phyloP scores from a whole-genome alignment of 2,888 invertebrate species.

The Thecophora atra region DNA sequence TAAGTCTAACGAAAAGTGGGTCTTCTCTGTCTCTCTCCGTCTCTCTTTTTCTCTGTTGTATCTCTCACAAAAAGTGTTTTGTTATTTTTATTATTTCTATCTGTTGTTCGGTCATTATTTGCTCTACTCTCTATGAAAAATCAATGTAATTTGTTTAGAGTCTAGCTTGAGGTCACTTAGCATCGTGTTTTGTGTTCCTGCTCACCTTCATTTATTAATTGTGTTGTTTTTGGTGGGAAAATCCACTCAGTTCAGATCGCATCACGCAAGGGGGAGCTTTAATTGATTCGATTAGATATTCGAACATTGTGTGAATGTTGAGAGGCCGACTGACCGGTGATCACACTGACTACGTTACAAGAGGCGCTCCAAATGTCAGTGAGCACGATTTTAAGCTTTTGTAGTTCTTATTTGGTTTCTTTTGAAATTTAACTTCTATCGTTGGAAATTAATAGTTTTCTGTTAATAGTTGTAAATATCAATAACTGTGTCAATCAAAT shows the following conservation, averaged over 20 bases:
- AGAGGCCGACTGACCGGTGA: slow-evolving; percentile 15
- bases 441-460: too few relatives aligned
- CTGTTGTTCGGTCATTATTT: background rate
- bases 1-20: too few relatives aligned
- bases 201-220: background rate
- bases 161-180: slow-evolving; percentile 8
- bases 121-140: too few relatives aligned
- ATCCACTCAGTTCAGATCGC: slow-evolving; percentile 4
- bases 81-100: background rate
- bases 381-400: too few relatives aligned
- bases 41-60: background rate
- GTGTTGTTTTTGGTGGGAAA: slow-evolving; percentile 15
- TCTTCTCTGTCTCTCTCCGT: background rate
- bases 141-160: too few relatives aligned
- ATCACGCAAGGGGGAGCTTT: slow-evolving; percentile 11
- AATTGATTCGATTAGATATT: slow-evolving; percentile 23
- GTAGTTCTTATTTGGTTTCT: too few relatives aligned
- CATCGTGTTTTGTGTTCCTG: background rate
- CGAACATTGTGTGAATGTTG: background rate
- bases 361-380: too few relatives aligned
- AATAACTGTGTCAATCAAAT: too few relatives aligned
- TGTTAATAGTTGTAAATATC: too few relatives aligned
- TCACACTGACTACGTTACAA: background rate
- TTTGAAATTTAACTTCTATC: background rate
- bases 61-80: background rate